These are phyloP conservation scores for Mallotus villosus DNA, from an alignment of 2,797 vertebrate genomes.

Conservation along the genomic window DNA sequence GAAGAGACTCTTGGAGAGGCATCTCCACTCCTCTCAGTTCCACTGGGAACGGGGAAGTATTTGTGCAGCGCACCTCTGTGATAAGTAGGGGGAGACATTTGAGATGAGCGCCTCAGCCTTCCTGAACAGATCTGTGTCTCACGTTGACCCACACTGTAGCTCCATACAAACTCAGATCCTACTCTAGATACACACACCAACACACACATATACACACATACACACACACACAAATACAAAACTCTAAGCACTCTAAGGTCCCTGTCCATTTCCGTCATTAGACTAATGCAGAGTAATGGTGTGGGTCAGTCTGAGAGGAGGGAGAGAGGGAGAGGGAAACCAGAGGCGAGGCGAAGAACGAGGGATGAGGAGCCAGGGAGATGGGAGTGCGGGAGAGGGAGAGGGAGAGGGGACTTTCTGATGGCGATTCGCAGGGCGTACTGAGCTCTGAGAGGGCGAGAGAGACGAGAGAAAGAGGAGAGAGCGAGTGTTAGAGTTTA, in stretches of 20 bases:
- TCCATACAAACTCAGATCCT: not conserved
- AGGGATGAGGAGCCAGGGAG: slow-evolving; percentile 15
- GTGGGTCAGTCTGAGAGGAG: not conserved
- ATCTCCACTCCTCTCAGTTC: not conserved
- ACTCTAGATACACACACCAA: slow-evolving; percentile 1
- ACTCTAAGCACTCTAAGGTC: not conserved
- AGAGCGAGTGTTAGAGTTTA: too few species aligned
- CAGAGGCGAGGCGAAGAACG: too few species aligned
- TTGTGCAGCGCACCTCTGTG: not conserved
- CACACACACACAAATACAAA: slow-evolving; percentile 6
- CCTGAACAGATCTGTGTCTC: not conserved
- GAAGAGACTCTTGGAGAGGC: too few species aligned
- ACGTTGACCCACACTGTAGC: not conserved
- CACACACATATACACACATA: too few species aligned
- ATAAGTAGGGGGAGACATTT: not conserved
- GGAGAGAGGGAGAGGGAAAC: slow-evolving; percentile 14
- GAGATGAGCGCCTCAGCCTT: too few species aligned
- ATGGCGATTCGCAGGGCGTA: too few species aligned
- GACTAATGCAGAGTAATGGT: slow-evolving; percentile 1
- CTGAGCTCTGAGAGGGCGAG: too few species aligned
- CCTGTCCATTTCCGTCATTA: not conserved
- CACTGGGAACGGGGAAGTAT: not conserved
- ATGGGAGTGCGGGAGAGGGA: too few species aligned
- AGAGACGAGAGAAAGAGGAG: too few species aligned
- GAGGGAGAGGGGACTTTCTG: too few species aligned